Base-by-base conservation (phyloP, 2,888 invertebrate species). In the Chydorus sphaericus region DNA sequence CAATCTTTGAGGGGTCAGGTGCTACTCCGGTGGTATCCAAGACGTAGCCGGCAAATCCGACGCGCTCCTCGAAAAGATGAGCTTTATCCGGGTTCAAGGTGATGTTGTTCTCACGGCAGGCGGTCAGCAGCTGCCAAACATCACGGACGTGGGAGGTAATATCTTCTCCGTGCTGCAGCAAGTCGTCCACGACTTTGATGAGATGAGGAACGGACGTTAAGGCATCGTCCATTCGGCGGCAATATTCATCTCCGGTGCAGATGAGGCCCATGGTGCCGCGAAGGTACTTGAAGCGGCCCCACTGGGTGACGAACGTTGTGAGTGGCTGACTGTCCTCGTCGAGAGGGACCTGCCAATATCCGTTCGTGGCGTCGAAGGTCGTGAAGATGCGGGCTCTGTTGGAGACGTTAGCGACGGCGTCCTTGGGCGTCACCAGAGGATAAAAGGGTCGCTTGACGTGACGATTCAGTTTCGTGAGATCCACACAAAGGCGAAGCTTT, bases 231-330 rank as follows among this genome's bases (percentile, higher is more conserved):
- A 48, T 3, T 48, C 20, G 16, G 16, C 48, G 48, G 14, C 20
- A 3, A 20, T n/a, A 48, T 14, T 48, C 48, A 48, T 20, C 48
- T 48, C 20, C 3, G 48, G 48, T 20, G 4, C n/a, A 48, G 20
- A 18, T 20, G 14, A 48, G n/a, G 4, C 48, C 48, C 16, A 48
- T 18, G n/a, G 48, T 2, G 5, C 20, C 16, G 11, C 48, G n/a
- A 14, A n/a, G 16, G 18, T 16, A 48, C 16, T 20, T 4, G 20
- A 48, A 62, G 8, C 55, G 48, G 3, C 63, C 64, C 58, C 58
- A 60, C 20, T 61, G 63, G 1, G 60, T 62, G 20, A 57, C 58
- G 48, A 63, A 62, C 4, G 60, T 59, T n/a, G 44, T 44, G n/a
- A 44, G 44, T n/a, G 14, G 2, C 18, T 44, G 2, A 18, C 44